Evolutionary conservation across 2,888 invertebrate species (phyloP), one percentile per base, ranked within the genome.

Genomic region (Rhogogaster chlorosoma): DNA sequence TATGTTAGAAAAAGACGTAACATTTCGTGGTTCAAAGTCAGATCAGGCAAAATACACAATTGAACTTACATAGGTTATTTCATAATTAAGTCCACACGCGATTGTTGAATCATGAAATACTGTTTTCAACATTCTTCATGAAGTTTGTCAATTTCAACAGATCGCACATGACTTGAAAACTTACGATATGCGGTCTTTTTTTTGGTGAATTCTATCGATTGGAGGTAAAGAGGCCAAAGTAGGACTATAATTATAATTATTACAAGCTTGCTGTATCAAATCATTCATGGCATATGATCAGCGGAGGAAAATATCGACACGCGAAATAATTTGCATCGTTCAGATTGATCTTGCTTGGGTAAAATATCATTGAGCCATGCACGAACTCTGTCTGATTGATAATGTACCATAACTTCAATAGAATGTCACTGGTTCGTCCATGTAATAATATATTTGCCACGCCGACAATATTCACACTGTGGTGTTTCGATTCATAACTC

Each of bases 281-380:
- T 73, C 42, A 73, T 38, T 0, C 6, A 22, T 10, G 3, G 29
- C 32, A 22, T 42, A 15, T 4, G 38, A 77, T 49, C 36, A 78
- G 12, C 53, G 36, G 15, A 57, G n/a, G 26, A 36, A 78, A 18
- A 78, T 53, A 53, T 32, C 49, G 22, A 80, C 38, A 38, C 22
- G 15, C 10, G 12, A 57, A 26, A 77, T 12, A 80, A 57, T 61
- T 80, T 6, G 80, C 38, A 61, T 26, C 36, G n/a, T 61, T 61
- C 18, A 85, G 85, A 82, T 85, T 87, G 87, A 87, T 87, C 86
- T 86, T 86, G 77, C 86, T 87, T 88, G 87, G 77, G 88, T 85
- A 89, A 89, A 83, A 84, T 87, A 88, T 89, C 86, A 88, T 84
- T 87, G 85, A 86, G 85, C 38, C 0, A 80, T 85, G 73, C 67